These are phyloP conservation scores for Chascanopsetta lugubris DNA, from an alignment of 2,113 vertebrate species.

Conservation along the genomic window DNA sequence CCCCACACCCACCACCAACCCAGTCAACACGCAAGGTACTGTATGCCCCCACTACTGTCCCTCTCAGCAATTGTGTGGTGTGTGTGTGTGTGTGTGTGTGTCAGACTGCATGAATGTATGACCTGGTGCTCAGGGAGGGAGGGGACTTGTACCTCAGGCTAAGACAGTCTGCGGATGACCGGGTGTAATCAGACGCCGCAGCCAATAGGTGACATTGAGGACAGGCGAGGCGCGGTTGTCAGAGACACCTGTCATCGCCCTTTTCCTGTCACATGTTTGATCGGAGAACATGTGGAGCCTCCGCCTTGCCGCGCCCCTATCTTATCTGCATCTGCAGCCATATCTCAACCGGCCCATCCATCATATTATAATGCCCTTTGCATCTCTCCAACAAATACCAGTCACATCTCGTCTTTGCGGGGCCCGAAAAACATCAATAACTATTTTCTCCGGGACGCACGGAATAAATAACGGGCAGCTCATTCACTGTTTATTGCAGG, in stretches of 20 bases:
- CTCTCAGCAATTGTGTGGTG: conserved; percentile 52
- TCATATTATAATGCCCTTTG: conserved; percentile 74
- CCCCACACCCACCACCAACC: conserved; percentile 83
- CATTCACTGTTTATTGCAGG: conserved; percentile 25
- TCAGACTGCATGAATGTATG: conserved; percentile 38
- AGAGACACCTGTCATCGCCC: conserved; percentile 68
- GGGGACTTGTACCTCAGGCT: conserved; percentile 31
- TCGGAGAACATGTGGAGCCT: conserved; percentile 53
- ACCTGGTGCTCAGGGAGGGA: conserved; percentile 19
- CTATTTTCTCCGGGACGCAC: conserved; percentile 53
- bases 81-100: conserved; percentile 30
- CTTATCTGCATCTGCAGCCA: conserved; percentile 74
- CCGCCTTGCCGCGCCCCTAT: conserved; percentile 56
- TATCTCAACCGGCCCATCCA: conserved; percentile 63
- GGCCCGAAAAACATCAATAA: conserved; percentile 70
- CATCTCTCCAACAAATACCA: conserved; percentile 69
- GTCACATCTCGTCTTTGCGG: conserved; percentile 55
- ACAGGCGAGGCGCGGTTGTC: conserved; percentile 45
- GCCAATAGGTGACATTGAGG: conserved; percentile 73
- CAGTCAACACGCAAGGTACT: conserved; percentile 84
- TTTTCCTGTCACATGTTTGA: conserved; percentile 69
- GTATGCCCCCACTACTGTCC: conserved; percentile 78
- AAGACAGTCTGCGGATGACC: conserved; percentile 46
- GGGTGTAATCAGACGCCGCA: conserved; percentile 74
- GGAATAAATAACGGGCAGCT: conserved; percentile 52